Evolutionary conservation across 2,113 vertebrate species (phyloP), one percentile per base, ranked within the genome.

Genomic region (Cathartes aura): DNA sequence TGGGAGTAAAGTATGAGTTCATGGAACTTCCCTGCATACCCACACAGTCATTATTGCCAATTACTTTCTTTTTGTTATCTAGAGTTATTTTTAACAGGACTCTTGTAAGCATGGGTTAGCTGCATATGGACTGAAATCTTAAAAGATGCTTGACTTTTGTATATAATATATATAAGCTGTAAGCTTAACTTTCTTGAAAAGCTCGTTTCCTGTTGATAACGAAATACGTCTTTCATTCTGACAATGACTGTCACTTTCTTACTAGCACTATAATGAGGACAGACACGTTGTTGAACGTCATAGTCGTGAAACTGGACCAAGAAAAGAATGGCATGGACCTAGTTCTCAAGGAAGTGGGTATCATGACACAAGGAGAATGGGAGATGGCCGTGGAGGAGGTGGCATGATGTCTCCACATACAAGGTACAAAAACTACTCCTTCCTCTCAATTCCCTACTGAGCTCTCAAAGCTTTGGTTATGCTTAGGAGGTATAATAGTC

Each of bases 251-350:
- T 81, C 4, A 0, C 63, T 92, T 50, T 79, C 14, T 91, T 42
- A 9, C 15, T 34, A 99, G 99, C 98, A 99, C 68, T 99, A 99
- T 68, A 98, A 97, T 5, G 99, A 99, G 13, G 99, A 99, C 24
- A 99, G 99, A 34, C 99, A 99, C 7, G 99, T 99, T 4, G 99
- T 99, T 47, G 99, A 99, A 87, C 98, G 99, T 47, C 99, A 99
- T 7, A 98, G 98, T 84, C 98, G 99, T 52, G 99, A 99, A 62
- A 64, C 98, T 88, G 99, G 99, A 89, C 98, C 99, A 97, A 99
- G 99, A 91, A 99, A 99, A 98, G 99, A 99, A 23, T 99, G 99
- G 99, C 99, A 99, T 0, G 98, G 98, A 8, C 98, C 99, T 4
- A 96, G 98, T 74, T 99, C 99, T 36, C 99, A 99, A 87, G 98